A percentile compares a stretch with the other conserved stretches of the same genome.
Evolutionary conservation across 2,888 invertebrate species (phyloP).

Genomic region (Calameuta pallipes): DNA sequence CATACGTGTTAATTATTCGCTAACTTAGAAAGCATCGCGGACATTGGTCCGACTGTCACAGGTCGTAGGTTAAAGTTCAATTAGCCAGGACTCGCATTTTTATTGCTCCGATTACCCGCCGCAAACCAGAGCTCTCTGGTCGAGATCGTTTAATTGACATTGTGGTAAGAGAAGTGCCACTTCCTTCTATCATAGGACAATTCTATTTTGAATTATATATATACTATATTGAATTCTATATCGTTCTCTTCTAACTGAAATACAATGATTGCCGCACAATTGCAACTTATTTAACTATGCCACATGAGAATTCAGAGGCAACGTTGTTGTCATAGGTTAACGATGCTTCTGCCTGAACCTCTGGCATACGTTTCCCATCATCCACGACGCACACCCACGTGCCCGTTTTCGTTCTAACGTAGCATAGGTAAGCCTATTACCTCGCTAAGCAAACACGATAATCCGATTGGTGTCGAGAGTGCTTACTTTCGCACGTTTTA

Average conservation of each 20-base stretch:
- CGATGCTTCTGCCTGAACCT: neutral
- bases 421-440: conserved; percentile 49
- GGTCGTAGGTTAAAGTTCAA: neutral
- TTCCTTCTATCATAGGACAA: neutral
- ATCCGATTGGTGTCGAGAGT: conserved; percentile 54
- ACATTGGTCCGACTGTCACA: neutral
- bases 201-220: too few species aligned
- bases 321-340: neutral
- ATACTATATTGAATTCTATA: neutral
- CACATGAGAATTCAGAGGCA: neutral
- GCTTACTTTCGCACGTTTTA: conserved; percentile 61
- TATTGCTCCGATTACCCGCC: conserved; percentile 6
- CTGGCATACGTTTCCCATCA: neutral
- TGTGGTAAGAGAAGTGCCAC: neutral
- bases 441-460: conserved; percentile 51
- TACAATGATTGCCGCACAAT: neutral
- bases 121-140: conserved; percentile 8
- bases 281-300: neutral
- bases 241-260: neutral
- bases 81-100: conserved; percentile 8
- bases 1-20: neutral
- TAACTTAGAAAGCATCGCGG: neutral
- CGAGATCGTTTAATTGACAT: conserved; percentile 8
- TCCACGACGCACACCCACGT: conserved; percentile 14
- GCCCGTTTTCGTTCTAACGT: conserved; percentile 24